Evolutionary conservation across 2,113 vertebrate genomes (phyloP).

Genomic region (Pygoscelis antarcticus): DNA sequence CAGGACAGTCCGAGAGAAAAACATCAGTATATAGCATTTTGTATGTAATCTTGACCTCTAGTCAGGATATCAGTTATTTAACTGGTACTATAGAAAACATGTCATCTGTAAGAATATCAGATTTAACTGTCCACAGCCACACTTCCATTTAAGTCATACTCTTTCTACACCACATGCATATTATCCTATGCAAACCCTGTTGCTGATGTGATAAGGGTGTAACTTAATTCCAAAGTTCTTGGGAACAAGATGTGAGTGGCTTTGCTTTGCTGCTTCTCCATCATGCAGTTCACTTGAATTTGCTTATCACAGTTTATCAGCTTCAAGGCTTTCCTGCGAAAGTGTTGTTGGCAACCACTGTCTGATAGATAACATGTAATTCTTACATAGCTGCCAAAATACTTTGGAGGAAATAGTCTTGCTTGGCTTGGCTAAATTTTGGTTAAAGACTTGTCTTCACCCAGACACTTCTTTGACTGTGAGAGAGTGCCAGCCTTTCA

Average conservation of each 20-base stretch:
- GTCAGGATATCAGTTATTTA: neutral
- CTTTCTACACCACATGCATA: neutral
- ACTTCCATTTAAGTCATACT: neutral
- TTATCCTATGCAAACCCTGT: neutral
- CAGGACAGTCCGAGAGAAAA: neutral
- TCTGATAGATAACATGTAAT: neutral
- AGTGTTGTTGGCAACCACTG: neutral
- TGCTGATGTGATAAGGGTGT: neutral
- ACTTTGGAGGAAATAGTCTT: neutral
- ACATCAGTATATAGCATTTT: neutral
- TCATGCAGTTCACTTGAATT: slow-evolving; percentile 12
- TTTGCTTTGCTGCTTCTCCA: neutral
- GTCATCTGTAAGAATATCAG: neutral
- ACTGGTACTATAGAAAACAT: neutral
- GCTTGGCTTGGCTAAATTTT: neutral
- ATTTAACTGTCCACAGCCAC: neutral
- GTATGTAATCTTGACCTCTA: neutral
- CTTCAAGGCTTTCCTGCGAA: slow-evolving; percentile 41
- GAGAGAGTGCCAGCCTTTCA: neutral
- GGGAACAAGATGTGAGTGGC: slow-evolving; percentile 20
- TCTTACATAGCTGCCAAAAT: neutral
- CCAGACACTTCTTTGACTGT: neutral
- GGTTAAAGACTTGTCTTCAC: neutral
- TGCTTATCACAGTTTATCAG: slow-evolving; percentile 41
- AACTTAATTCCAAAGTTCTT: slow-evolving; percentile 13